Base-by-base conservation (phyloP, 2,797 vertebrate genomes). In the Macrochelys suwanniensis region DNA sequence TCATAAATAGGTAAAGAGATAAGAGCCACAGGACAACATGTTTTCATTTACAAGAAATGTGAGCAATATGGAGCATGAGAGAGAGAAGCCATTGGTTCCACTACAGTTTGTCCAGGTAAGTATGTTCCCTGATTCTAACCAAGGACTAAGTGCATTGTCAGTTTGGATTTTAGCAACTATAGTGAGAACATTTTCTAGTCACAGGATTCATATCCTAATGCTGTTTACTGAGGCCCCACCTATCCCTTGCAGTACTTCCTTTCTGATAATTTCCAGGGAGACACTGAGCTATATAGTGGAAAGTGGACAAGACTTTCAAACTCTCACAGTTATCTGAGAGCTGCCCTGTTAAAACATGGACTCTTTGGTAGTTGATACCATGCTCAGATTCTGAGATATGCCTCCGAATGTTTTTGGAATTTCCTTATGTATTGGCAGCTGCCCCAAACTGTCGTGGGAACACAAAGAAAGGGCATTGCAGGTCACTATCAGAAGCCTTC, bases 271-370 rank as follows among this genome's bases (percentile, higher is more conserved):
- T 88, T 28, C 80, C 21, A 11, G 80, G 15, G 31, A 93, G 93
- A 95, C 91, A 95, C 5, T 65, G 78, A 85, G 78, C 4, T n/a
- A 45, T 90, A 94, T 80, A n/a, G 94, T 56, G 85, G 93, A 95
- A 95, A 94, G 21, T 9, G 51, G 50, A 95, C 45, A 92, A 90
- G 91, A 81, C 6, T 77, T 61, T 25, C 74, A 37, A 89, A 80
- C 89, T 94, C 93, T 96, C 84, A 88, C 57, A 45, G 77, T 82
- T 96, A 95, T 97, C 96, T 33, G 45, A 91, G 79, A 59, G 28
- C 26, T 88, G 90, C 71, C 95, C 95, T 96, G 96, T 95, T 90
- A 88, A 97, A 97, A 97, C 93, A 97, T 6, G 23, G 95, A 49
- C 50, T 59, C 25, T 33, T 71, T 89, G 95, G 92, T 96, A 95